Evolutionary conservation across 2,797 vertebrate species (phyloP).

Genomic region (Aerospiza tachiro): DNA sequence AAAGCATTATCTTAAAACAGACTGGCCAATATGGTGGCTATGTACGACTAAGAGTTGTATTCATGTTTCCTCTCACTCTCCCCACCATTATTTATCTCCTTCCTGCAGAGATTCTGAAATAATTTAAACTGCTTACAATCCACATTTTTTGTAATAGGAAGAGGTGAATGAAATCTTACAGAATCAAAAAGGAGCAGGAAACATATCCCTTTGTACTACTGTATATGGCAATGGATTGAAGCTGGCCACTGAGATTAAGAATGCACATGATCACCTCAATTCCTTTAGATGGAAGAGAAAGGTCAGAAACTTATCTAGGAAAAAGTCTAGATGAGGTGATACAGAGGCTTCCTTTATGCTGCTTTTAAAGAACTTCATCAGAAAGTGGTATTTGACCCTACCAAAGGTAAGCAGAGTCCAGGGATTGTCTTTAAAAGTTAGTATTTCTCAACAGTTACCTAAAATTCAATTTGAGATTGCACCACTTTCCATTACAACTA

Average conservation of each 20-base stretch:
- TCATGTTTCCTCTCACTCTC: background rate
- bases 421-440: conserved; percentile 9
- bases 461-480: background rate
- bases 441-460: conserved; percentile 13
- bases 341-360: conserved; percentile 4
- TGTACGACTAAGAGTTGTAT: rapidly evolving
- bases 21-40: background rate
- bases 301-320: background rate
- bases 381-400: conserved; percentile 46
- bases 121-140: background rate
- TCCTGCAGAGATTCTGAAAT: background rate
- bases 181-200: background rate
- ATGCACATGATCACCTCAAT: background rate
- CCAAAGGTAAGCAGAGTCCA: conserved; percentile 18
- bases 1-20: background rate
- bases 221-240: background rate
- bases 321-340: conserved; percentile 20
- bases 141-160: background rate
- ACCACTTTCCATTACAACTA: background rate
- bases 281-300: conserved; percentile 7
- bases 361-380: conserved; percentile 32
- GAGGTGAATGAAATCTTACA: background rate
- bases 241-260: conserved; percentile 11
- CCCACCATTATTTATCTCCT: background rate
- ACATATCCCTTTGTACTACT: background rate